Base-by-base conservation (phyloP, 1,140 invertebrate genomes). In the Listronotus oregonensis region DNA sequence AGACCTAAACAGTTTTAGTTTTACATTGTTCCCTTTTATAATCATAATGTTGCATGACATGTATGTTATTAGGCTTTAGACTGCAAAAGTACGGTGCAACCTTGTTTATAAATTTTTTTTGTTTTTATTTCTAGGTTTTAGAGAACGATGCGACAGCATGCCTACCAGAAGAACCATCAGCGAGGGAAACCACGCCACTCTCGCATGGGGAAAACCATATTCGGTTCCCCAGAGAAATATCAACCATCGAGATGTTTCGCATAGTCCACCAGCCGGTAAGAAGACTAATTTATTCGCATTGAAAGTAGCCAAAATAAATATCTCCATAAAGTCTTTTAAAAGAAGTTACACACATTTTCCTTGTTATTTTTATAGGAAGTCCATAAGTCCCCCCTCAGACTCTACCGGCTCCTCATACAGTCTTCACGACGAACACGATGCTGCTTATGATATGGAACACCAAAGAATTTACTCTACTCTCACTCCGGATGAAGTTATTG, bases 81-180 rank as follows among this genome's bases (percentile, higher is more conserved):
- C 21, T 27, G 21, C 21, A 27, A 27, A 27, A 1, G 21, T 27
- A 27, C 21, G 5, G 21, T 27, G 21, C 1, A 27, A 37, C 7
- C 54, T 6, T 46, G 6, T 46, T 18, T 43, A 56, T 46, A 44
- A 21, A 11, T 31, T 15, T 14, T 15, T 40, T 37, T 55, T 27
- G 21, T 6, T 64, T 14, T 50, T 44, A 39, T n/a, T 49, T 67
- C 8, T 49, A 57, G 79, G 78, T 65, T 60, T 61, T 34, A 85
- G 91, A 47, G 90, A 91, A 67, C 84, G 90, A 40, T 92, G 88
- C 75, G 92, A 91, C 75, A 92, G 89, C 76, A 85, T 92, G 80
- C 91, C 89, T 12, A 5, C 21, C 21, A 87, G 88, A 17, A 81
- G 87, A 52, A 88, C 85, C 2, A 83, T 81, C 11, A 87, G 85